Evolutionary conservation across 2,113 vertebrate genomes (phyloP), one percentile per base, ranked within the genome.

Genomic region (Dolichotis patagonum): DNA sequence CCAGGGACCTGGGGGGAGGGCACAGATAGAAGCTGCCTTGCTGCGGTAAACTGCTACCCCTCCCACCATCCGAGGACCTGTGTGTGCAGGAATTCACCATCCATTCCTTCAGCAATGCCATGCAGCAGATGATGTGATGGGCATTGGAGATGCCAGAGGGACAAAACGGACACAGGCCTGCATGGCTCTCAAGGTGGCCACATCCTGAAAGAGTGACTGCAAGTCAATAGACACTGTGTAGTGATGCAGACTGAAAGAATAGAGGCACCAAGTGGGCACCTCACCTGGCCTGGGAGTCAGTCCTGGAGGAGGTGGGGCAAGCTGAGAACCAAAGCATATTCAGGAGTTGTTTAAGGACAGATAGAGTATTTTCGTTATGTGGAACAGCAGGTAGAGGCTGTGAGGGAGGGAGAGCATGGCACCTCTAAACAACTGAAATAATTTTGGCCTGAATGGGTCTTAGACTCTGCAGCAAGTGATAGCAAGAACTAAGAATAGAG

Each of bases 61-160:
- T 77, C 49, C 83, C 73, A 26, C 82, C 8, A 6, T 60, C 84
- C 22, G 63, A 95, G 86, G 71, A 32, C 77, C 71, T 32, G 17
- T 8, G 11, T 11, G 0, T 38, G 30, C 52, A 73, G 52, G 20
- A 38, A 2, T 32, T 49, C 26, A 2, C 41, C 3, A 0, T 75
- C 83, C 87, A 19, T 56, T 86, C 54, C 30, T 38, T 75, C 60
- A 46, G 3, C 4, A 6, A 1, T 30, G 12, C 41, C 32, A 56
- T 38, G 17, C 43, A 88, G 38, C 41, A 0, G 8, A 12, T 8
- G 62, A n/a, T 62, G 5, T 41, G 30, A 43, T 54, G 24, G 67
- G 17, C 63, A 22, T 67, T 77, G 38, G 38, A 71, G 28, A 84
- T 9, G 38, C 43, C 10, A 17, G 9, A 35, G 62, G 32, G 46